A percentile compares a stretch with the other conserved stretches of the same genome.
These are phyloP conservation scores for Troides aeacus DNA, from an alignment of 2,888 invertebrate species.

Conservation along the genomic window DNA sequence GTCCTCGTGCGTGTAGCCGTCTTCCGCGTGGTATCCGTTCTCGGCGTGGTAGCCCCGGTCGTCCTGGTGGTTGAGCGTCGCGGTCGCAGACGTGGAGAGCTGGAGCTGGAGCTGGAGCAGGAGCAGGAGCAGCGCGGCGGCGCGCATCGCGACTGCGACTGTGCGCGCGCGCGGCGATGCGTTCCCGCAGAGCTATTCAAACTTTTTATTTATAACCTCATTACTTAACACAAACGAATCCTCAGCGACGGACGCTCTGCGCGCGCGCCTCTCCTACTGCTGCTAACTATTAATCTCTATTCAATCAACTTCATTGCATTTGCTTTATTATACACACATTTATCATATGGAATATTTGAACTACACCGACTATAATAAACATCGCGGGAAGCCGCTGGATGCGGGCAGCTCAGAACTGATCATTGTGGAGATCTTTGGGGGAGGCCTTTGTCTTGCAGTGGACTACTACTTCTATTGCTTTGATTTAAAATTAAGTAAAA, in stretches of 20 bases:
- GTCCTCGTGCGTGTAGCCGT: constrained; percentile 60
- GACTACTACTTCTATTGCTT: too few species aligned
- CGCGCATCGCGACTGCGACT: constrained; percentile 73
- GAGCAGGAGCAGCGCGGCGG: constrained; percentile 61
- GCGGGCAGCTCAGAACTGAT: too few species aligned
- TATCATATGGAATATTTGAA: too few species aligned
- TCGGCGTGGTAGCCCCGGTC: constrained; percentile 65
- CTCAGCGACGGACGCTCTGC: constrained; percentile 6
- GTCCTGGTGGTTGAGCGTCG: constrained; percentile 60
- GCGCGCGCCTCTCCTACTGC: not conserved
- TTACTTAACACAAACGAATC: constrained; percentile 1
- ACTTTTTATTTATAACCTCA: constrained; percentile 43
- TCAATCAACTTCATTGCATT: too few species aligned
- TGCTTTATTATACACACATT: too few species aligned
- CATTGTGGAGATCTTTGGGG: too few species aligned
- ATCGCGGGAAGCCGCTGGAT: too few species aligned
- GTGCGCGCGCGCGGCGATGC: constrained; percentile 56
- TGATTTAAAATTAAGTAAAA: too few species aligned
- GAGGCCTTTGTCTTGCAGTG: too few species aligned
- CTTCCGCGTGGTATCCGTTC: constrained; percentile 65
- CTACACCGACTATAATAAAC: too few species aligned
- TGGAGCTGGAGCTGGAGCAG: constrained; percentile 59
- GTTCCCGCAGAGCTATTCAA: constrained; percentile 61
- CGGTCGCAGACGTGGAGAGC: constrained; percentile 49
- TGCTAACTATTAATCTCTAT: too few species aligned